These are phyloP conservation scores for Ictalurus punctatus DNA, from an alignment of 2,113 vertebrate genomes.

Conservation along the genomic window DNA sequence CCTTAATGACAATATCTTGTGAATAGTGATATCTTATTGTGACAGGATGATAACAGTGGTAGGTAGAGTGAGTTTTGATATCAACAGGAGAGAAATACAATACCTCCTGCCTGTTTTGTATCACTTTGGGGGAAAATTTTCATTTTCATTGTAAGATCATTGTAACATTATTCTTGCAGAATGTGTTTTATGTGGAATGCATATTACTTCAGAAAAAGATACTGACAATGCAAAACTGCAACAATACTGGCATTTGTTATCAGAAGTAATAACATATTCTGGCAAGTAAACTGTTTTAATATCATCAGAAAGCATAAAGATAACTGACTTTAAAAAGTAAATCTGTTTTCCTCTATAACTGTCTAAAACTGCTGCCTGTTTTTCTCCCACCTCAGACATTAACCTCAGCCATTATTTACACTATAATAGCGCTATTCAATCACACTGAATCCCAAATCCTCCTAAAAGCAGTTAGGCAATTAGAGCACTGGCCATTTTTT, in stretches of 20 bases:
- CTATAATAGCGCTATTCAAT: background rate
- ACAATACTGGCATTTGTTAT: background rate
- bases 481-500: background rate
- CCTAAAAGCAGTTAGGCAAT: conserved; percentile 19
- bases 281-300: conserved; percentile 13
- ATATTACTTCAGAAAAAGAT: conserved; percentile 9
- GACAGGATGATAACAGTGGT: background rate
- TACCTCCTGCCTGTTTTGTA: conserved; percentile 36
- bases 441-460: background rate
- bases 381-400: background rate
- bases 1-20: background rate
- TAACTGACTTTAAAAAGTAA: conserved; percentile 15
- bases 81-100: background rate
- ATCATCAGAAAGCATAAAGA: background rate
- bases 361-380: background rate
- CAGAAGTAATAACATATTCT: conserved; percentile 3
- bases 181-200: background rate
- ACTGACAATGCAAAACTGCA: background rate
- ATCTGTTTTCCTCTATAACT: background rate
- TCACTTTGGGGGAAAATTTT: conserved; percentile 30
- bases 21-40: conserved; percentile 5
- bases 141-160: conserved; percentile 12
- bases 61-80: background rate
- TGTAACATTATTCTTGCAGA: background rate
- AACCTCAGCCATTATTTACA: background rate